Conservation (phyloP, 30 jellyfish, hydroid and myxozoan genomes). For the Aurelia sp. region DNA sequence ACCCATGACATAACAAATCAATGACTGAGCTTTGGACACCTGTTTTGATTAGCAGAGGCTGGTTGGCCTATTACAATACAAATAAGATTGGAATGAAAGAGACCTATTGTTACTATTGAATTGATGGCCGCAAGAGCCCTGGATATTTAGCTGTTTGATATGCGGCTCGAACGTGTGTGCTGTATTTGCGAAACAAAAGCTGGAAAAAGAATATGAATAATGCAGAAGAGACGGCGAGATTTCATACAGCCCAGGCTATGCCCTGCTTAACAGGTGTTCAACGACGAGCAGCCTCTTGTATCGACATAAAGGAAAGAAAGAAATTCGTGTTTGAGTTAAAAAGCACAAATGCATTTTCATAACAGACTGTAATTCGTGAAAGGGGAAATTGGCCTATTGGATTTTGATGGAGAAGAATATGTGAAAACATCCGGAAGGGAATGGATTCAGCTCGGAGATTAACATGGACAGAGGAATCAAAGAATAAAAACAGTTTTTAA, state of each 20-base stretch:
- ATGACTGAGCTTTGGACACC: conserved; percentile 15
- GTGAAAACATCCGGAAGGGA: background rate
- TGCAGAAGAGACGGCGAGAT: conserved; percentile 50
- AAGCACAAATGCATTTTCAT: background rate
- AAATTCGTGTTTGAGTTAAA: background rate
- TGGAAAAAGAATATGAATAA: conserved; percentile 48
- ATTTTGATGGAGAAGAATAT: background rate
- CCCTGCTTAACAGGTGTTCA: conserved; percentile 63
- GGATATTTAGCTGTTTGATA: conserved; percentile 24
- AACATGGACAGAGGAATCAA: background rate
- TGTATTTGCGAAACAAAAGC: conserved; percentile 42
- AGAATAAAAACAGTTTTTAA: background rate
- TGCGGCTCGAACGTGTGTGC: conserved; percentile 23
- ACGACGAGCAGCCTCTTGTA: conserved; percentile 23
- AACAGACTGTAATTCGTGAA: background rate
- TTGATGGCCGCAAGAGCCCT: conserved; percentile 59
- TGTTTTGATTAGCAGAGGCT: conserved; percentile 9
- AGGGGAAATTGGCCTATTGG: no score
- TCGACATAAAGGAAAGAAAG: conserved; percentile 4
- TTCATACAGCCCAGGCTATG: conserved; percentile 13
- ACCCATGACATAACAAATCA: conserved; percentile 21
- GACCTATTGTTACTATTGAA: conserved; percentile 49
- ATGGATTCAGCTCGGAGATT: background rate
- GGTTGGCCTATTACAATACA: conserved; percentile 58
- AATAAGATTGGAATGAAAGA: conserved; percentile 28